These are phyloP conservation scores for Conus betulinus DNA, from an alignment of 1,140 invertebrate genomes.

Conservation along the genomic window DNA sequence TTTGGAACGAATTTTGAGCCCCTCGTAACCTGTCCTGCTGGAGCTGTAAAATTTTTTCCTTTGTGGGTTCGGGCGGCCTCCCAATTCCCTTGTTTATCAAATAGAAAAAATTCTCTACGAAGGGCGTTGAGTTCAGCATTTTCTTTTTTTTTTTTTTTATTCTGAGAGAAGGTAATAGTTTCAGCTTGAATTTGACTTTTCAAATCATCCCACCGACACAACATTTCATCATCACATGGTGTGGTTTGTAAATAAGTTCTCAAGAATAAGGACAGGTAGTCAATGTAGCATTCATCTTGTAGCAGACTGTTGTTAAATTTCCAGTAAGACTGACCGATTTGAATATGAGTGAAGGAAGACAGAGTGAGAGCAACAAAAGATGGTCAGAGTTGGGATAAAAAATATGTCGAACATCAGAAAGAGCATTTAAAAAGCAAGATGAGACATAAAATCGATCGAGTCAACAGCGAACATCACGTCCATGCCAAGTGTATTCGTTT, in stretches of 20 bases:
- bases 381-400: constrained; percentile 17
- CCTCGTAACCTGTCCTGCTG: constrained; percentile 39
- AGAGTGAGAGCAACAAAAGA: background rate
- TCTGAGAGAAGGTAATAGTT: constrained; percentile 8
- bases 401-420: background rate
- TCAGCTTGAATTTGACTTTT: constrained; percentile 37
- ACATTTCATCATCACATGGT: constrained; percentile 12
- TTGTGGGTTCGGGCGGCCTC: background rate
- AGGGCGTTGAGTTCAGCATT: background rate
- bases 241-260: background rate
- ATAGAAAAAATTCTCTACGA: background rate
- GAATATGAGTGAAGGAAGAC: background rate
- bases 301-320: constrained; percentile 49
- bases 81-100: background rate
- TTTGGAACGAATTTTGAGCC: constrained; percentile 35
- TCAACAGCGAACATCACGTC: background rate
- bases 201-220: constrained; percentile 31
- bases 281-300: background rate
- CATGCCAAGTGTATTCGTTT: constrained; percentile 3
- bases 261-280: background rate
- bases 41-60: constrained; percentile 39
- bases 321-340: constrained; percentile 40
- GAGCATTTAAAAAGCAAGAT: background rate
- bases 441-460: constrained; percentile 41
- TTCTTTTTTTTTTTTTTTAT: constrained; percentile 28